Evolutionary conservation across 1,140 invertebrate genomes (phyloP), one percentile per base, ranked within the genome.

Genomic region (Diploscapter pachys): DNA sequence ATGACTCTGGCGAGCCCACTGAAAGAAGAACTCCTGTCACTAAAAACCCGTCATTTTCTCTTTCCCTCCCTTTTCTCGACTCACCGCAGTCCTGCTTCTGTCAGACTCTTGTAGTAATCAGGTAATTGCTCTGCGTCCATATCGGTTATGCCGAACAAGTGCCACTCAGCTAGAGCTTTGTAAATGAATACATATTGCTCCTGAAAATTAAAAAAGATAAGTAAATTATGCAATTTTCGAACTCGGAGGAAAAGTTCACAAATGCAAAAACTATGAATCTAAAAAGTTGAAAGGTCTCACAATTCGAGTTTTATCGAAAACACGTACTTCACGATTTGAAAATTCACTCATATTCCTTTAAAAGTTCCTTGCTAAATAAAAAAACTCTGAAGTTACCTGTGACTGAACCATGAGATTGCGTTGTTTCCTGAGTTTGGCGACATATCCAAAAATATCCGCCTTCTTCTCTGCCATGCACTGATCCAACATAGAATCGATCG

Each of bases 161-260:
- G 91, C 86, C 92, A 92, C 86, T 98, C 95, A 86, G 97, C 91
- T 13, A 98, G 86, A 63, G 94, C 92, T 65, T 93, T 92, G 87
- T 98, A 97, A 74, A 98, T 92, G 88, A 98, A 98, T 77, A 97
- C 93, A 86, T 97, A 98, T 89, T 98, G 95, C 90, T 96, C 96
- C 89, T 95, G 86, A 63, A 85, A 86, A 70, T 55, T 71, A 52
- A n/a, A 57, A 56, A 55, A 63, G 49, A 80, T 79, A 49, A 56
- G 49, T 4, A 48, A 3, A 52, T 79, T 6, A 65, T 65, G 4
- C 65, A 1, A 52, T 75, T 3, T 61, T 53, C 71, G 62, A 3
- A 59, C 55, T 53, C 9, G 3, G 51, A 64, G 59, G 51, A 80
- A 50, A 48, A 73, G 3, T 51, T 4, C 9, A 77, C 49, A 66